A percentile compares a stretch with the other conserved stretches of the same genome.
Conservation (phyloP, 1,140 invertebrate species). For the Drosophila serrata region DNA sequence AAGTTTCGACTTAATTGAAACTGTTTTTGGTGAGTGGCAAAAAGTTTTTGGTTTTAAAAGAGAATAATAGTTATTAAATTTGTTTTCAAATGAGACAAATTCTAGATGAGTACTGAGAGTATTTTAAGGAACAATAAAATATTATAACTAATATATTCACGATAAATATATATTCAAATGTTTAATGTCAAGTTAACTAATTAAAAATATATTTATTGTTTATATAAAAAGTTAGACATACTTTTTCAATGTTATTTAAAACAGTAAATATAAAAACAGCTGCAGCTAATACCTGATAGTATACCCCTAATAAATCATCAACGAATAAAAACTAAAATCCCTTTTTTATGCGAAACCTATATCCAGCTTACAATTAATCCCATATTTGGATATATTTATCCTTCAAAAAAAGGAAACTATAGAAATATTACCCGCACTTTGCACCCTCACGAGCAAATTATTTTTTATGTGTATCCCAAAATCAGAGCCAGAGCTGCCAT, state of each 20-base stretch:
- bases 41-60: slow-evolving; percentile 5
- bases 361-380: slow-evolving; percentile 65
- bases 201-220: too few relatives aligned
- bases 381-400: slow-evolving; percentile 48
- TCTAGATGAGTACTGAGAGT: too few relatives aligned
- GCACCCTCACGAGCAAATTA: slow-evolving; percentile 39
- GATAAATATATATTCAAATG: too few relatives aligned
- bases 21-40: slow-evolving; percentile 44
- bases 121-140: too few relatives aligned
- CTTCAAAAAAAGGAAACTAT: slow-evolving; percentile 36
- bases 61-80: slow-evolving; percentile 3
- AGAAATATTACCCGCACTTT: slow-evolving; percentile 40
- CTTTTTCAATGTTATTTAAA: background rate
- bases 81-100: background rate
- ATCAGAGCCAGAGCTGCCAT: slow-evolving; percentile 50
- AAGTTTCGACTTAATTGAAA: slow-evolving; percentile 65
- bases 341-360: slow-evolving; percentile 20
- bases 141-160: too few relatives aligned
- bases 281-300: slow-evolving; percentile 45
- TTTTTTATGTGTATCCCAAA: slow-evolving; percentile 57
- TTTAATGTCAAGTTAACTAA: too few relatives aligned
- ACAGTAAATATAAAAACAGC: slow-evolving; percentile 17
- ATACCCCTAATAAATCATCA: slow-evolving; percentile 30
- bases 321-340: slow-evolving; percentile 41
- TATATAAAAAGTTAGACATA: background rate